Evolutionary conservation across 2,113 vertebrate species (phyloP).

Genomic region (Mormyrus lacerda): DNA sequence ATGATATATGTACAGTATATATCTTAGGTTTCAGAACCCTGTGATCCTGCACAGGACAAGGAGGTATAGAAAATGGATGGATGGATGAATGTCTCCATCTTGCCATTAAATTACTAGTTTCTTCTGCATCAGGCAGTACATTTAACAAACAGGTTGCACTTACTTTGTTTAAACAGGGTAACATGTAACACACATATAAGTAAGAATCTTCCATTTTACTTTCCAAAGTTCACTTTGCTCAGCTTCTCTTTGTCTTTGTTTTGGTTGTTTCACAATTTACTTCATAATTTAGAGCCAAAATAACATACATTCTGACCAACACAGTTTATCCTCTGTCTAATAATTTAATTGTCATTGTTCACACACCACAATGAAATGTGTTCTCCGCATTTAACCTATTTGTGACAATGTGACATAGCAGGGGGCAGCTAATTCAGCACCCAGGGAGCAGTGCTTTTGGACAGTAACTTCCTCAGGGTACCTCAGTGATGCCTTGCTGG

Average conservation of each 20-base stretch:
- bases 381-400: too few relatives aligned
- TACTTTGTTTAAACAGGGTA: neutral
- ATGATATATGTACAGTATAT: neutral
- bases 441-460: too few relatives aligned
- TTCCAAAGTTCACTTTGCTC: neutral
- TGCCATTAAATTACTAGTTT: neutral
- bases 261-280: neutral
- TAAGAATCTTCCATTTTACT: neutral
- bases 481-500: too few relatives aligned
- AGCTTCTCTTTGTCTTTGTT: neutral
- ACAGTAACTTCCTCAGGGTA: too few relatives aligned
- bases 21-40: too few relatives aligned
- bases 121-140: neutral
- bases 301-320: neutral
- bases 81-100: neutral
- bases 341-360: too few relatives aligned
- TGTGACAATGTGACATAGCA: too few relatives aligned
- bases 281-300: neutral
- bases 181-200: neutral
- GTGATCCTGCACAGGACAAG: too few relatives aligned
- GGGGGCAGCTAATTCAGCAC: too few relatives aligned
- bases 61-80: too few relatives aligned
- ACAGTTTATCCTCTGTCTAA: neutral
- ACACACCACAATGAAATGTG: too few relatives aligned
- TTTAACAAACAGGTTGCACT: neutral